Conservation (phyloP, 2,113 vertebrate genomes). For the Ammodytes marinus region DNA sequence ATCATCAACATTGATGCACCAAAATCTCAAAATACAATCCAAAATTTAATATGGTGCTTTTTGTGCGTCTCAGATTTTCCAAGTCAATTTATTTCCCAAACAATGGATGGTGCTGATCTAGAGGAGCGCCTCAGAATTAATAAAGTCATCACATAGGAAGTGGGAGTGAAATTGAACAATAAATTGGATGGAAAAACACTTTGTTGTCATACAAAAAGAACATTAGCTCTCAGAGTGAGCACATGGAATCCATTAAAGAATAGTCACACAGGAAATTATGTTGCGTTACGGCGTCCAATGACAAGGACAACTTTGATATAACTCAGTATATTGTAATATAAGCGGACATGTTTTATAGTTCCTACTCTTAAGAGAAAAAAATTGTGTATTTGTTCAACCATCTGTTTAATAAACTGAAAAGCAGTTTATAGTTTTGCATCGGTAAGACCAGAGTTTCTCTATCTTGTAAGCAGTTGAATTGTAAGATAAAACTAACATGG, state of each 20-base stretch:
- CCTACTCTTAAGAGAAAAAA: constrained; percentile 18
- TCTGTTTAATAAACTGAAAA: constrained; percentile 7
- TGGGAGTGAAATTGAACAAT: constrained; percentile 62
- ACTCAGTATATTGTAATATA: constrained; percentile 9
- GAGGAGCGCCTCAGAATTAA: constrained; percentile 25
- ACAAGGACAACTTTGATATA: constrained; percentile 42
- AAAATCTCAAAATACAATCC: constrained; percentile 22
- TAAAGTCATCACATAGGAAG: constrained; percentile 38
- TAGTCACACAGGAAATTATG: constrained; percentile 32
- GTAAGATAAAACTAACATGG: neutral
- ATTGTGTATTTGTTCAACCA: constrained; percentile 20
- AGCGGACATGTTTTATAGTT: constrained; percentile 19
- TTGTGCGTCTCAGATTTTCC: constrained; percentile 43
- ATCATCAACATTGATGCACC: too few species aligned
- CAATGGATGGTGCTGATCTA: constrained; percentile 15
- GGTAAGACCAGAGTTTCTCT: neutral
- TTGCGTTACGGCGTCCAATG: constrained; percentile 25
- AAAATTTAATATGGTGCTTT: constrained; percentile 35
- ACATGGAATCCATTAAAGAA: constrained; percentile 52
- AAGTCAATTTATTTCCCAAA: constrained; percentile 34
- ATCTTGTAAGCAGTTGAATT: neutral
- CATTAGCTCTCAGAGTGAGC: constrained; percentile 28
- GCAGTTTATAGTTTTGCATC: constrained; percentile 5
- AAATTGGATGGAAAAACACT: constrained; percentile 49
- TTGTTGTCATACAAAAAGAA: constrained; percentile 48